Evolutionary conservation across 2,113 vertebrate species (phyloP).

Genomic region (Microcebus griseorufus): DNA sequence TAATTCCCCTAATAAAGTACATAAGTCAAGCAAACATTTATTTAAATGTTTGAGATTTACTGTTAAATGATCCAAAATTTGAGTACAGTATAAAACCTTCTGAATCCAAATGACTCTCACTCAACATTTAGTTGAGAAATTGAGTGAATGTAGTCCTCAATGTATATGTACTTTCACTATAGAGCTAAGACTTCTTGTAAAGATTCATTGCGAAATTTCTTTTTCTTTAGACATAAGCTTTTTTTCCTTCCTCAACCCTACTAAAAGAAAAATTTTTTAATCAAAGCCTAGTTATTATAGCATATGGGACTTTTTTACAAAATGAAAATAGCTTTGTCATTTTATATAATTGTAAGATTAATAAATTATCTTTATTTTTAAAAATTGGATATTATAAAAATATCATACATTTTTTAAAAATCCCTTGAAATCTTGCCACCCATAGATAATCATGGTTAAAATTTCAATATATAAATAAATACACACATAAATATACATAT

Average conservation of each 20-base stretch:
- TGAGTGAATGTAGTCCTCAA: not conserved
- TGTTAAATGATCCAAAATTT: not conserved
- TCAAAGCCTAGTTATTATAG: not conserved
- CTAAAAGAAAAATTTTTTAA: slow-evolving; percentile 32
- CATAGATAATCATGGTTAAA: not conserved
- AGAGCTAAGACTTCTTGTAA: not conserved
- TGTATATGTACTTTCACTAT: not conserved
- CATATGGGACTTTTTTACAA: not conserved
- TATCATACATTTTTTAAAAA: slow-evolving; percentile 9
- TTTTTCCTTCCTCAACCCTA: not conserved
- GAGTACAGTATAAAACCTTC: not conserved
- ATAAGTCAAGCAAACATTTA: not conserved
- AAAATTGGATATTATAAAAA: slow-evolving; percentile 16
- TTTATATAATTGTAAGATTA: slow-evolving; percentile 42
- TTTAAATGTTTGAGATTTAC: slow-evolving; percentile 26
- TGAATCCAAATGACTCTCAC: not conserved
- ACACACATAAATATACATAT: not conserved
- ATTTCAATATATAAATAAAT: not conserved
- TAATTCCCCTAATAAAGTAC: not conserved
- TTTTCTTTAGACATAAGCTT: not conserved
- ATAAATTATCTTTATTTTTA: not conserved
- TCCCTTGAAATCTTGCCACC: not conserved
- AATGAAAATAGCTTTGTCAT: slow-evolving; percentile 23
- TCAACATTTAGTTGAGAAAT: slow-evolving; percentile 34
- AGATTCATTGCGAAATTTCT: not conserved